Evolutionary conservation across 2,797 vertebrate genomes (phyloP).

Genomic region (Premnoplex brunnescens): DNA sequence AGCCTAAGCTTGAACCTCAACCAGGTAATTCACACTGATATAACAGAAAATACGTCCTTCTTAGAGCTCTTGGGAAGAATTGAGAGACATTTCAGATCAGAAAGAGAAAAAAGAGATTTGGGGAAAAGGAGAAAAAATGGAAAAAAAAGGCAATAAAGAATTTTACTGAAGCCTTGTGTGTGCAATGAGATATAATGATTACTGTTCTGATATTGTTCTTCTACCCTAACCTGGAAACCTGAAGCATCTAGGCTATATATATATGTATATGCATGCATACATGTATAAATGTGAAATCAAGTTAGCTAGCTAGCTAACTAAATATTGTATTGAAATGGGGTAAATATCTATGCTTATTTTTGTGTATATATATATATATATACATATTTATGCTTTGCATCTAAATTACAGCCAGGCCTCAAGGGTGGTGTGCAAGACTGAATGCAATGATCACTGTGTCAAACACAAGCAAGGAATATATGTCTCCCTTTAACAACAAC

Average conservation of each 20-base stretch:
- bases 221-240: background rate
- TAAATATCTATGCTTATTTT: background rate
- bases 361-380: background rate
- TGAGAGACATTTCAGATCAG: background rate
- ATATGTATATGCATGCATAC: background rate
- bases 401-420: background rate
- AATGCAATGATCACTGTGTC: background rate
- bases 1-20: background rate
- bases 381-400: background rate
- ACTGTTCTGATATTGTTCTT: background rate
- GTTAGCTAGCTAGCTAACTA: too few species aligned
- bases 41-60: background rate
- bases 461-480: background rate
- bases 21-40: background rate
- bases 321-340: background rate
- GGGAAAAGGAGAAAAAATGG: background rate
- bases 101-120: background rate
- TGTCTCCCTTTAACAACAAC: background rate
- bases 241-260: background rate
- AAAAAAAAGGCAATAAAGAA: background rate
- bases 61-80: background rate
- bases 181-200: background rate
- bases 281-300: background rate
- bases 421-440: background rate
- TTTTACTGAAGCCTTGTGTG: background rate